A percentile compares a stretch with the other conserved stretches of the same genome.
phyloP scores from a whole-genome alignment of 2,888 invertebrate species.

The Gisinianus flammeolus region DNA sequence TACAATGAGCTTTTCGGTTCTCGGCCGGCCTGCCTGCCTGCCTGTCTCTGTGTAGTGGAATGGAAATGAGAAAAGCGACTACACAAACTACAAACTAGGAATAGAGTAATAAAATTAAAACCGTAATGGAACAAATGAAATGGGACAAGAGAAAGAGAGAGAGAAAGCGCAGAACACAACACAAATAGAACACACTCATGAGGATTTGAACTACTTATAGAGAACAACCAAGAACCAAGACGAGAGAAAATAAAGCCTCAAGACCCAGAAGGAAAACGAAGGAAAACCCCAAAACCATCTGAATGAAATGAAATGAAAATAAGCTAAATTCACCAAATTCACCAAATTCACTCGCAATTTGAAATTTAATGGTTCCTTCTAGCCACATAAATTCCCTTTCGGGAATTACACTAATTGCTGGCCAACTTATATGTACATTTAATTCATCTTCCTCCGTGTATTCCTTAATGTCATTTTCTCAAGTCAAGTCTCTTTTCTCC shows the following conservation, averaged over 20 bases:
- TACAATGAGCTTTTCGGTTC: no score
- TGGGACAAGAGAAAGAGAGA: not conserved
- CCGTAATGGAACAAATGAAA: not conserved
- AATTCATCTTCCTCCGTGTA: not conserved
- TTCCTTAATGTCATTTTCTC: no score
- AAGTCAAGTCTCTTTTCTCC: no score
- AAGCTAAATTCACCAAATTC: not conserved
- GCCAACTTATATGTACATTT: not conserved
- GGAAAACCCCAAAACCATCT: no score
- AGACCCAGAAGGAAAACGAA: no score
- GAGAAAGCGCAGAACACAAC: no score
- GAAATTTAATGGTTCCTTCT: not conserved
- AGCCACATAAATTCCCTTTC: constrained; percentile 11
- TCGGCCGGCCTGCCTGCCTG: no score
- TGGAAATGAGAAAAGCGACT: no score
- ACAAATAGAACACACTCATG: no score
- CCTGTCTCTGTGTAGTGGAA: no score
- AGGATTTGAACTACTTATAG: no score
- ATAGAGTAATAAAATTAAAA: not conserved
- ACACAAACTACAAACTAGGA: not conserved
- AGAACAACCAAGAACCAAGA: not conserved
- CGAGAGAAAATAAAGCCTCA: not conserved
- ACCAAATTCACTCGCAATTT: not conserved
- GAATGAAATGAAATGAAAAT: not conserved
- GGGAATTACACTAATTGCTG: constrained; percentile 12